These are phyloP conservation scores for Creontiades dilutus DNA, from an alignment of 2,888 invertebrate species.

Conservation along the genomic window DNA sequence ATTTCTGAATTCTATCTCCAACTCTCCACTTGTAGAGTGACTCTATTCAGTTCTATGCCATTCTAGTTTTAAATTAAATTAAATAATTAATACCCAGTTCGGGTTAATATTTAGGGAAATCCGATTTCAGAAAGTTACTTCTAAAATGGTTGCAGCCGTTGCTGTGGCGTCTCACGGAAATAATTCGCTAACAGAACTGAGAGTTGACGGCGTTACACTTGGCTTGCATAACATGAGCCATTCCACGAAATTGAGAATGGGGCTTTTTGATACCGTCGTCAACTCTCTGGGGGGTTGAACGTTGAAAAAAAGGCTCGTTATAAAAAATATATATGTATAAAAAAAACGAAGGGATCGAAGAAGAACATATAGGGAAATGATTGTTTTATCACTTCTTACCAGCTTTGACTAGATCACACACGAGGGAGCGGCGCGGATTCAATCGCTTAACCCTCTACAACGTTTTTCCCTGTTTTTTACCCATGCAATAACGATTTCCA, in stretches of 20 bases:
- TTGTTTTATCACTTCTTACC: slow-evolving; percentile 67
- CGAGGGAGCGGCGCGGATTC: slow-evolving; percentile 67
- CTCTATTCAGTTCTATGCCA: too few relatives aligned
- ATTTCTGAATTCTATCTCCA: too few relatives aligned
- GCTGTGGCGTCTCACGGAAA: too few relatives aligned
- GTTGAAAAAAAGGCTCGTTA: slow-evolving; percentile 49
- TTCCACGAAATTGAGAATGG: slow-evolving; percentile 52
- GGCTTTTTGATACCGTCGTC: not conserved
- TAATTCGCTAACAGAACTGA: too few relatives aligned
- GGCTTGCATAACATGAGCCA: not conserved
- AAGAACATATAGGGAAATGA: slow-evolving; percentile 69
- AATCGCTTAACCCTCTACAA: slow-evolving; percentile 68
- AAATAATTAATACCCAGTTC: too few relatives aligned
- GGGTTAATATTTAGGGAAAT: too few relatives aligned
- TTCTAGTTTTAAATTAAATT: too few relatives aligned
- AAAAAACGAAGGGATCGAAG: slow-evolving; percentile 38
- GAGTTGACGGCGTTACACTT: not conserved
- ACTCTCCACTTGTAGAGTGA: too few relatives aligned
- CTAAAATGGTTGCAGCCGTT: too few relatives aligned
- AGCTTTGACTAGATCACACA: slow-evolving; percentile 63
- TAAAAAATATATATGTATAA: not conserved
- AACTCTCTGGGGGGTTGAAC: slow-evolving; percentile 14
- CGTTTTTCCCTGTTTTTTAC: slow-evolving; percentile 46
- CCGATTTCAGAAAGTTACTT: too few relatives aligned
- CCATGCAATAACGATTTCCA: slow-evolving; percentile 62